Percentiles rank a stretch among this genome's conserved stretches.
Evolutionary conservation across 2,797 vertebrate species (phyloP).

Genomic region (Rhodeus uyekii): DNA sequence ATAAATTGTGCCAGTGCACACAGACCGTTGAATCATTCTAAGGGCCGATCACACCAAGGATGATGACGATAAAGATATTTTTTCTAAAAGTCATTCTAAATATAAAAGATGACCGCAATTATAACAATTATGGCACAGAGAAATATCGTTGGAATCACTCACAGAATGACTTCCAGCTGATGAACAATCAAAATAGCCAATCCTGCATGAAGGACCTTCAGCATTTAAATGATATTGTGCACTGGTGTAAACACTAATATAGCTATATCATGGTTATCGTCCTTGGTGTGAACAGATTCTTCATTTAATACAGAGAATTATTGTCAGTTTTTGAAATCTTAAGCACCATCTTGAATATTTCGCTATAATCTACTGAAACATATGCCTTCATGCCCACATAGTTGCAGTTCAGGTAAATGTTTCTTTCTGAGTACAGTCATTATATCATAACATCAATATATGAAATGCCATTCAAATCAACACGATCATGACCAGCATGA

Average conservation of each 20-base stretch:
- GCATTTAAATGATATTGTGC: neutral
- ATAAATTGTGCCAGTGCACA: neutral
- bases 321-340: neutral
- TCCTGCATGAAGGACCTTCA: neutral
- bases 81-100: neutral
- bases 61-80: neutral
- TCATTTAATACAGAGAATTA: constrained; percentile 2
- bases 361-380: neutral
- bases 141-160: neutral
- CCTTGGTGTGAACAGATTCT: neutral
- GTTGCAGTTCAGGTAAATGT: neutral
- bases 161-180: neutral
- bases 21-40: neutral
- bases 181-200: neutral
- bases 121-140: too few species aligned
- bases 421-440: neutral
- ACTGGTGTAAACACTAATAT: neutral
- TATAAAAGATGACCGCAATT: too few species aligned
- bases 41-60: neutral
- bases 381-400: neutral
- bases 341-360: constrained; percentile 1
- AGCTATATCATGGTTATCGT: neutral
- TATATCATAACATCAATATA: neutral
- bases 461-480: neutral
- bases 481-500: constrained; percentile 36